Evolutionary conservation across 2,888 invertebrate genomes (phyloP).

Genomic region (Spialia ferax): DNA sequence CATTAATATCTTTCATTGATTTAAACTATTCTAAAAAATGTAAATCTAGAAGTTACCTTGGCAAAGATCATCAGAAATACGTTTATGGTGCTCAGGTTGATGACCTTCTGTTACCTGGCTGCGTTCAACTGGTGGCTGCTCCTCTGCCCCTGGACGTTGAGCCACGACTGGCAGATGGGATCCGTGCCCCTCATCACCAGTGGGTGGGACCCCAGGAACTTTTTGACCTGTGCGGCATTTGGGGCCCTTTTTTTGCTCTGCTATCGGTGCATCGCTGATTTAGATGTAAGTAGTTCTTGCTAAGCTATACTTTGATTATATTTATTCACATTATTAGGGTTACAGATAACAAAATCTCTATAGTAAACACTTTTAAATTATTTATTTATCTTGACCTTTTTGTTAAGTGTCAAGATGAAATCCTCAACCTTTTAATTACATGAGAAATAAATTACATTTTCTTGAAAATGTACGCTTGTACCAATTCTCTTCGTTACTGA

Average conservation of each 20-base stretch:
- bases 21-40: too few species aligned
- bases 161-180: constrained; percentile 97
- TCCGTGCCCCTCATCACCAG: constrained; percentile 92
- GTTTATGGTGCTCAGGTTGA: constrained; percentile 90
- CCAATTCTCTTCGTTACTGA: constrained; percentile 28
- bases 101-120: constrained; percentile 94
- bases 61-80: constrained; percentile 68
- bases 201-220: constrained; percentile 90
- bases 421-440: constrained; percentile 14
- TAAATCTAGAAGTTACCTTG: too few species aligned
- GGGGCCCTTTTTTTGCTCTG: constrained; percentile 88
- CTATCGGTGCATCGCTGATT: constrained; percentile 88
- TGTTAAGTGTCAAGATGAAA: background rate
- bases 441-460: constrained; percentile 11
- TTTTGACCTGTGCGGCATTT: constrained; percentile 91
- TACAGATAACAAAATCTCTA: too few species aligned
- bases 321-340: too few species aligned
- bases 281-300: constrained; percentile 87
- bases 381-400: background rate
- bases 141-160: constrained; percentile 92
- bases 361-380: too few species aligned
- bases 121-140: constrained; percentile 95
- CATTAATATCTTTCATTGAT: too few species aligned
- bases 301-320: too few species aligned
- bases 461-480: constrained; percentile 8